These are phyloP conservation scores for Ephialtes manifestator DNA, from an alignment of 2,888 invertebrate species.

Conservation along the genomic window DNA sequence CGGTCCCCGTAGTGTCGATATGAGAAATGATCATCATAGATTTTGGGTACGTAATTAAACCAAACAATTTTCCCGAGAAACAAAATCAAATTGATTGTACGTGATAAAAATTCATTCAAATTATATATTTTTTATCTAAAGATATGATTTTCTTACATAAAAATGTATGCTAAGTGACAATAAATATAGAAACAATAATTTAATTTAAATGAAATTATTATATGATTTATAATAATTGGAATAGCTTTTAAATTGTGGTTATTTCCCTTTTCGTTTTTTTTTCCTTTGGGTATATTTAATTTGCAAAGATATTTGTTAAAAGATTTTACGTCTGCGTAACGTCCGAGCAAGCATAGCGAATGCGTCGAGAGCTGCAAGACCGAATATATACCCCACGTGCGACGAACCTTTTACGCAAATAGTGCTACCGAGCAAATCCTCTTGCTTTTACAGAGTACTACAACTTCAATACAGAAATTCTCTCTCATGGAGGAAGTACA, in stretches of 20 bases:
- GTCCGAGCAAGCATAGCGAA: background rate
- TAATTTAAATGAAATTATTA: no score
- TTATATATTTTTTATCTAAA: no score
- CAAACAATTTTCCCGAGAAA: background rate
- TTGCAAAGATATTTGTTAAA: background rate
- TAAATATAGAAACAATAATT: no score
- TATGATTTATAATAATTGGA: no score
- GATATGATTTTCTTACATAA: no score
- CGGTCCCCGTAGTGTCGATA: background rate
- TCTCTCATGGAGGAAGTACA: slow-evolving; percentile 51
- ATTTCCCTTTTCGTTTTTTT: background rate
- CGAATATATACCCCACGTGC: slow-evolving; percentile 22
- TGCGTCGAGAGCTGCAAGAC: slow-evolving; percentile 11
- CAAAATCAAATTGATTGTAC: background rate
- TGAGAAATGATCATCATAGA: background rate
- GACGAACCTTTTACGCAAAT: slow-evolving; percentile 62
- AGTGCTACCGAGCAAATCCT: slow-evolving; percentile 72
- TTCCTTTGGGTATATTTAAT: background rate
- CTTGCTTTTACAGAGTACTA: slow-evolving; percentile 63
- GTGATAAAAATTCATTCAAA: no score
- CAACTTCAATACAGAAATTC: slow-evolving; percentile 48
- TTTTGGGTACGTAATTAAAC: background rate
- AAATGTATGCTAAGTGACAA: no score
- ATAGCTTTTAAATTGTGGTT: no score
- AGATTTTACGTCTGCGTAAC: background rate